A percentile compares a stretch with the other conserved stretches of the same genome.
These are phyloP conservation scores for Chelon labrosus DNA, from an alignment of 2,797 vertebrate genomes.

Conservation along the genomic window DNA sequence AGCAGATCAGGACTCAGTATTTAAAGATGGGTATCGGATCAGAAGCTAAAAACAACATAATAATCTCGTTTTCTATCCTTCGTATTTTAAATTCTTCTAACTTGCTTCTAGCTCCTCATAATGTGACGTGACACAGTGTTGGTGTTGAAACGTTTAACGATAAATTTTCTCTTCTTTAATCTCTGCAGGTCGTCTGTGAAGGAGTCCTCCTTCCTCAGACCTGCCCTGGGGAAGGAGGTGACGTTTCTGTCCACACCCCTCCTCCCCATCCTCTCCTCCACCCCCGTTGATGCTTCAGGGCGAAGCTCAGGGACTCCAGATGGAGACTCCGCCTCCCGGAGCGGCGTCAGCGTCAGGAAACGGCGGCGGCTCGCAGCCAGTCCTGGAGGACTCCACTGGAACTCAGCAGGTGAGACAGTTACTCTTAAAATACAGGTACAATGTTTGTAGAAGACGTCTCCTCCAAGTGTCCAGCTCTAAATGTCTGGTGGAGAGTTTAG, in stretches of 20 bases:
- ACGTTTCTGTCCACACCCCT: constrained; percentile 57
- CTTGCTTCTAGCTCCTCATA: too few species aligned
- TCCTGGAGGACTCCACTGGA: constrained; percentile 86
- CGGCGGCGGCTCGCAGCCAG: constrained; percentile 81
- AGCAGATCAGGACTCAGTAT: too few species aligned
- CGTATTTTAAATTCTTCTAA: too few species aligned
- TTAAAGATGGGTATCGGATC: too few species aligned
- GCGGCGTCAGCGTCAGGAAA: constrained; percentile 76
- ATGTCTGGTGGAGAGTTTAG: too few species aligned
- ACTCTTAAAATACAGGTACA: too few species aligned
- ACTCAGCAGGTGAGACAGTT: constrained; percentile 74
- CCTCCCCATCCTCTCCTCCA: constrained; percentile 70
- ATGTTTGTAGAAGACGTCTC: too few species aligned
- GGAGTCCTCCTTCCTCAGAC: constrained; percentile 58
- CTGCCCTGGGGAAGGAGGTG: constrained; percentile 60
- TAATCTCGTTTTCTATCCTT: too few species aligned
- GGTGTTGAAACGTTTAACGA: too few species aligned
- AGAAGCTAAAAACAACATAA: too few species aligned
- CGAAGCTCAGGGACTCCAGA: background rate
- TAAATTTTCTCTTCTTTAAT: background rate
- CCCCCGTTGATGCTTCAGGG: constrained; percentile 22
- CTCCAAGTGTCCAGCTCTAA: too few species aligned
- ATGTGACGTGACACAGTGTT: too few species aligned
- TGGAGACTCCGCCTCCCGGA: constrained; percentile 34
- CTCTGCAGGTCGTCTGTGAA: constrained; percentile 67